Percentiles rank a stretch among this genome's conserved stretches.
Conservation (phyloP, 37 sponge, comb jelly and placozoan species). For the Ianthella basta region DNA sequence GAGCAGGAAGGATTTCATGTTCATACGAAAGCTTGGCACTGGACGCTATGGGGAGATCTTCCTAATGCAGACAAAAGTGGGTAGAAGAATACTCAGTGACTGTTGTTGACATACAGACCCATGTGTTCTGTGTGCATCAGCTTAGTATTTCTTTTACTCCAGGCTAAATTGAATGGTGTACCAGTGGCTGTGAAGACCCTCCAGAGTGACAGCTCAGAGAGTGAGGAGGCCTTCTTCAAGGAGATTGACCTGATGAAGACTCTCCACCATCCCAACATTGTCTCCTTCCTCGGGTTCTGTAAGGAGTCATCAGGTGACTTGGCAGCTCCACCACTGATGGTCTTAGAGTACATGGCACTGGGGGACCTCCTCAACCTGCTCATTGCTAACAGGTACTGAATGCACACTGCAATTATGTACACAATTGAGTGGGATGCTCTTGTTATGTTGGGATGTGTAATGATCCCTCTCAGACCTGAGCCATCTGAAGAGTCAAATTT, state of each 20-base stretch:
- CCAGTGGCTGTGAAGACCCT: conserved; percentile 78
- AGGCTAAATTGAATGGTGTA: background rate
- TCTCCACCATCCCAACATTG: conserved; percentile 65
- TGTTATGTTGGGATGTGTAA: background rate
- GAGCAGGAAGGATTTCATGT: conserved; percentile 44
- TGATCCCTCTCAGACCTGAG: background rate
- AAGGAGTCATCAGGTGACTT: background rate
- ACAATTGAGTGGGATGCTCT: background rate
- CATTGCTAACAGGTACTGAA: conserved; percentile 24
- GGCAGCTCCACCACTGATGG: conserved; percentile 68
- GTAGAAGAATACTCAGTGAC: background rate
- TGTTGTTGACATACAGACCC: background rate
- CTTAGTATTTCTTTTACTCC: background rate
- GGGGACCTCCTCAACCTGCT: conserved; percentile 62
- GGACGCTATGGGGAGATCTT: conserved; percentile 72
- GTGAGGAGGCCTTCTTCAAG: conserved; percentile 41
- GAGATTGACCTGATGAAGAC: conserved; percentile 59
- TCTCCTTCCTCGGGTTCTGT: conserved; percentile 48
- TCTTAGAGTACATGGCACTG: conserved; percentile 68
- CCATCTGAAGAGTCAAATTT: background rate
- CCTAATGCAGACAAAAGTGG: conserved; percentile 67
- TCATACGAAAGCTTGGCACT: conserved; percentile 58
- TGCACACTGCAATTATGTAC: too few species aligned
- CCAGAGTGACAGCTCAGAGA: conserved; percentile 13
- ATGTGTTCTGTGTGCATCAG: background rate